Base-by-base conservation (phyloP, 2,888 invertebrate species). In the Drosophila siamana region DNA sequence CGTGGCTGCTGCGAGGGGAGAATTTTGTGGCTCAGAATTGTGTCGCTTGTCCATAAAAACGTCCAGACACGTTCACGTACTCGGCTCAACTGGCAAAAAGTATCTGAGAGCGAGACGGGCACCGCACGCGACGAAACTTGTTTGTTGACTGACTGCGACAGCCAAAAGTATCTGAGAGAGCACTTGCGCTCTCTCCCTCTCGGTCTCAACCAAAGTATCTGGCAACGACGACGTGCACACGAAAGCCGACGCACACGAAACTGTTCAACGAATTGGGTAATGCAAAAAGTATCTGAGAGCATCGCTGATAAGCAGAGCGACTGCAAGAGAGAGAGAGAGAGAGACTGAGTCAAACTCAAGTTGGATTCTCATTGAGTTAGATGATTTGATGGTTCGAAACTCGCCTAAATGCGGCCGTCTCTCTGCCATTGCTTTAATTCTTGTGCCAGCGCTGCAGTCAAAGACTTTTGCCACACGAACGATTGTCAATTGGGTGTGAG, bases 41-140 rank as follows among this genome's bases (percentile, higher is more conserved):
- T 33, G 30, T 57, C 57, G 78, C 15, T 60, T 61, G 65, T 61
- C 50, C 60, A 78, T 64, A 69, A 64, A 61, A 75, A 63, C 75
- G 78, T 86, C 84, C 76, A 74, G 56, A 75, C 81, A 73, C 76
- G 74, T 80, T 78, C 74, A 85, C 85, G 82, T 78, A 78, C 79
- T 80, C 88, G 80, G 78, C 76, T 83, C 87, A 85, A 87, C 83
- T 87, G 87, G 69, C 80, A 74, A 76, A 76, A 75, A 76, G 67
- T 75, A 68, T 76, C 76, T 77, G 75, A 74, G 66, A 66, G 79
- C 75, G 74, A 13, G 24, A 26, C 60, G 40, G 15, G 44, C 74
- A 74, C 43, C 74, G 63, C 62, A 74, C 73, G 68, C 78, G 52
- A 61, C 60, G 74, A 78, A 78, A 75, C 74, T 78, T 69, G 74